A percentile compares a stretch with the other conserved stretches of the same genome.
These are phyloP conservation scores for Pseudochirops cupreus DNA, from an alignment of 2,797 vertebrate genomes.

Conservation along the genomic window DNA sequence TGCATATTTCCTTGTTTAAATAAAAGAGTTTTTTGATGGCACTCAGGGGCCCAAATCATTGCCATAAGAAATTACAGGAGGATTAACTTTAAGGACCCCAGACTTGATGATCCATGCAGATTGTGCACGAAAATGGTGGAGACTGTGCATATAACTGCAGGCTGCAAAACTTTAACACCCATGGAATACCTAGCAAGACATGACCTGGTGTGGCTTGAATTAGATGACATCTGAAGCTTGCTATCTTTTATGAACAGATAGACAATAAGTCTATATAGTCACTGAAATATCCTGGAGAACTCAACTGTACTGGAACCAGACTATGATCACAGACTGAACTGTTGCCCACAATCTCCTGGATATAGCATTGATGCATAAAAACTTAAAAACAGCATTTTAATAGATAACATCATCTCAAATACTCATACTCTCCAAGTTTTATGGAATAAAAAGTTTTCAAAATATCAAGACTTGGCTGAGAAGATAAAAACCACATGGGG, in stretches of 20 bases:
- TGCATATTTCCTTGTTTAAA: background rate
- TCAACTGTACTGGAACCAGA: background rate
- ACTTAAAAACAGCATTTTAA: background rate
- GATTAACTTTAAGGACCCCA: background rate
- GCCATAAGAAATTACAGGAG: background rate
- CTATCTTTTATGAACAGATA: background rate
- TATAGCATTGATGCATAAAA: background rate
- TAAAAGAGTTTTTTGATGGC: background rate
- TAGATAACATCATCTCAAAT: background rate
- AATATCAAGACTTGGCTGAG: background rate
- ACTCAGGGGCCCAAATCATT: background rate
- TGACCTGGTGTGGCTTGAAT: background rate
- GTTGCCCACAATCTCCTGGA: background rate
- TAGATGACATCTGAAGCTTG: background rate
- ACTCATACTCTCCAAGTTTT: background rate
- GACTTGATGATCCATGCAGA: background rate
- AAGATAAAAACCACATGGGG: background rate
- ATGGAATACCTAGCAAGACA: background rate
- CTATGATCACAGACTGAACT: background rate
- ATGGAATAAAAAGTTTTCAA: background rate
- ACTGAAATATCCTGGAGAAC: background rate
- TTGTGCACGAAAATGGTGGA: background rate
- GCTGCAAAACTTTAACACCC: background rate
- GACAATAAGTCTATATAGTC: background rate
- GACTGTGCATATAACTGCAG: background rate